Conservation (phyloP, 2,113 vertebrate genomes). For the Poeciliopsis prolifica region DNA sequence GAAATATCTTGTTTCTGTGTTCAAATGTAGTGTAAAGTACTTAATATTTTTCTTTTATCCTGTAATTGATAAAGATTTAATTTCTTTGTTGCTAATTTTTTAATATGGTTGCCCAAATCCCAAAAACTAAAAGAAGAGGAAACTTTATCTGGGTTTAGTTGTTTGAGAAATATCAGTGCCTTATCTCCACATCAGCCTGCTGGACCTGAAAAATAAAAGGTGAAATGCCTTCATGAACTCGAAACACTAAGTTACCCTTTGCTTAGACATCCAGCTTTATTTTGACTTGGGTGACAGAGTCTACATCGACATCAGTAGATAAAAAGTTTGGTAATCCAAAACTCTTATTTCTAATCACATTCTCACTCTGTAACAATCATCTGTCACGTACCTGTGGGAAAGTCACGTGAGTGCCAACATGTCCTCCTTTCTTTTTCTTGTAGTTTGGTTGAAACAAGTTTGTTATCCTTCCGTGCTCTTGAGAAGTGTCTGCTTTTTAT, state of each 20-base stretch:
- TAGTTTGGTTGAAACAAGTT: not conserved
- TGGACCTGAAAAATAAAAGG: not conserved
- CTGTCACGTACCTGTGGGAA: conserved; percentile 55
- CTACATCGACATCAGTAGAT: not conserved
- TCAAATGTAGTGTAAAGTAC: not conserved
- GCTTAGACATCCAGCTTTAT: not conserved
- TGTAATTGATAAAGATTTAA: not conserved
- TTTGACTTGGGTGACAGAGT: not conserved
- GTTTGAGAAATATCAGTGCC: not conserved
- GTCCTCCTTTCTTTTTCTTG: conserved; percentile 14
- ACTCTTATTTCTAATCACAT: not conserved
- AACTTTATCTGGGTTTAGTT: not conserved
- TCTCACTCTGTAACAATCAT: not conserved
- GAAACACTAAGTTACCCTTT: not conserved
- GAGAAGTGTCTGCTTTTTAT: conserved; percentile 1
- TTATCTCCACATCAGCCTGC: not conserved
- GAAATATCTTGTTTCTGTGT: not conserved
- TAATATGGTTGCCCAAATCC: not conserved
- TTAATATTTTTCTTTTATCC: not conserved
- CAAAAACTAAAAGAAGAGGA: not conserved
- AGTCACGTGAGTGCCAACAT: conserved; percentile 39
- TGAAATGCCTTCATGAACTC: not conserved
- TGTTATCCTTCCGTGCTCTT: not conserved
- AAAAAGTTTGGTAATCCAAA: not conserved
- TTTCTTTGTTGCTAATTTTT: not conserved